Conservation (phyloP, 1,140 invertebrate genomes). For the Ericerus pela region DNA sequence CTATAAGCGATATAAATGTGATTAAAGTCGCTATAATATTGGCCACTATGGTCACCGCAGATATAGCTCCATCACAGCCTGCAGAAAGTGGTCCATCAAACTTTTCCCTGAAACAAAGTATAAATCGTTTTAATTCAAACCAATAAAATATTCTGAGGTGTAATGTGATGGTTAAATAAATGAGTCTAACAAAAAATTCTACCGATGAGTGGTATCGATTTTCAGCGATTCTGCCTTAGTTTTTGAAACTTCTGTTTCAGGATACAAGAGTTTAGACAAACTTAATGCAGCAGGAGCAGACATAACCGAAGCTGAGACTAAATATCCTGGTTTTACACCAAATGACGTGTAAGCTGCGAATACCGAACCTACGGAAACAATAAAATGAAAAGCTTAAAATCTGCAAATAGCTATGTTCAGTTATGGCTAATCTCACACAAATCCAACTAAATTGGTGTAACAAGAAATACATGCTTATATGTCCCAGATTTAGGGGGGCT, state of each 20-base stretch:
- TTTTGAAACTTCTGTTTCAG: constrained; percentile 63
- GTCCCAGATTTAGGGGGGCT: no score
- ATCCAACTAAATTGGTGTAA: no score
- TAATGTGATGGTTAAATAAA: no score
- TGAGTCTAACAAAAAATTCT: no score
- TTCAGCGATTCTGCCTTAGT: constrained; percentile 50
- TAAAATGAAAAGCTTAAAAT: no score
- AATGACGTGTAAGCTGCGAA: constrained; percentile 83
- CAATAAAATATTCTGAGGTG: no score
- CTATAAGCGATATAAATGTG: constrained; percentile 74
- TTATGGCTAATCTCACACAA: no score
- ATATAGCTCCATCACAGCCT: constrained; percentile 68
- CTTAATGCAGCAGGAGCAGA: constrained; percentile 81
- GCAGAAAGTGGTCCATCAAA: constrained; percentile 33
- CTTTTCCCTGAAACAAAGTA: not conserved
- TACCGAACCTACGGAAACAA: constrained; percentile 47
- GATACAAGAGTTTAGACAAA: constrained; percentile 78
- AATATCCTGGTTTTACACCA: constrained; percentile 64
- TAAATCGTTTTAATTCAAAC: no score
- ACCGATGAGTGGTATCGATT: constrained; percentile 35
- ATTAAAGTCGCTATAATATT: constrained; percentile 84
- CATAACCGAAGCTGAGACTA: constrained; percentile 87
- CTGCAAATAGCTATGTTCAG: no score
- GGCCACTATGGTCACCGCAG: constrained; percentile 64
- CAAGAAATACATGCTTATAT: no score